Base-by-base conservation (phyloP, 2,113 vertebrate species). In the Hypomesus transpacificus region DNA sequence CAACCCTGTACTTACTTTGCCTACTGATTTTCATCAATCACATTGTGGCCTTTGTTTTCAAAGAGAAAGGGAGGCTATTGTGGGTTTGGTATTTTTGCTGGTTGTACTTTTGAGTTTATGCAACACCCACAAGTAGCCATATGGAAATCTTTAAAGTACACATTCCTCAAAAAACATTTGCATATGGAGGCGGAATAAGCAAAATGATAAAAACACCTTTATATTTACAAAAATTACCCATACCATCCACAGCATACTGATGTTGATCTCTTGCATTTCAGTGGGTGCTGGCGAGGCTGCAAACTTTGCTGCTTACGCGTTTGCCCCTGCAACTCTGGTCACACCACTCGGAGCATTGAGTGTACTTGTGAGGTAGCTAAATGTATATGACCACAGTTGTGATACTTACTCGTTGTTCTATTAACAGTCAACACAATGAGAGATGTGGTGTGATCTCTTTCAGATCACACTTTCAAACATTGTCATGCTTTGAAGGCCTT, bases 231-330 rank as follows among this genome's bases (percentile, higher is more conserved):
- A 18, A 28, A n/a, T 1, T 14, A 46, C 24, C 22, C 31, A 46
- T 51, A 9, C 16, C 1, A n/a, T 28, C 22, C 39, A 18, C 1
- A 70, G 28, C 8, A 59, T n/a, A 59, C 14, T 56, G 70, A 82
- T 74, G 58, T 39, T 63, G 17, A n/a, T 24, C 13, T n/a, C 52
- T 74, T 84, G 0, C 83, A 17, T 84, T 84, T 62, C 78, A 96
- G 93, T 95, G 93, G 93, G 92, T 87, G 77, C 85, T 71, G 93
- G 94, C 82, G 94, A 95, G 89, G 90, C 86, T 0, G 92, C 92
- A 3, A 96, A 95, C 87, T 96, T 96, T 20, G 92, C 92, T 14
- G 94, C 93, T 2, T 95, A 94, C 68, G 92, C 87, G 51, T 97
- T 96, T 90, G 93, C 92, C 1, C 93, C 94, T 0, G 94, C 94